A percentile compares a stretch with the other conserved stretches of the same genome.
These are phyloP conservation scores for Sarcophaga subvicina DNA, from an alignment of 2,888 invertebrate genomes.

Conservation along the genomic window DNA sequence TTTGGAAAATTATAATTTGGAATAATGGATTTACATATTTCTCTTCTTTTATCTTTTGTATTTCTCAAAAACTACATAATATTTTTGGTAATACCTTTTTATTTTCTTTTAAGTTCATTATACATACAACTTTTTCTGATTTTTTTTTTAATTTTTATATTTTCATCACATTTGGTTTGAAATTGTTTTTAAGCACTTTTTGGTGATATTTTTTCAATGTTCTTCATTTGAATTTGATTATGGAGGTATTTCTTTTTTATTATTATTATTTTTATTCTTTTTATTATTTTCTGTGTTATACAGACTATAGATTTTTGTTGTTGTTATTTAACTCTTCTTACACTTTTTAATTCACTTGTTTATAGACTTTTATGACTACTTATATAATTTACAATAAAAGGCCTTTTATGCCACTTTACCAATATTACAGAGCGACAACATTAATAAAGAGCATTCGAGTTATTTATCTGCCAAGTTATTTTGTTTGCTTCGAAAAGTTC, in stretches of 20 bases:
- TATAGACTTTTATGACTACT: constrained; percentile 4
- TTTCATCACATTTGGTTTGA: constrained; percentile 6
- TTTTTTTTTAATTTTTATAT: background rate
- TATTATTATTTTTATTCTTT: background rate
- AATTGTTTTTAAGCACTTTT: constrained; percentile 21
- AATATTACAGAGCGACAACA: constrained; percentile 28
- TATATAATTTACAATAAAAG: constrained; percentile 13
- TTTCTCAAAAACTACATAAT: background rate
- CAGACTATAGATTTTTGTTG: background rate
- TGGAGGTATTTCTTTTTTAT: background rate
- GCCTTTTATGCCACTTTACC: constrained; percentile 30
- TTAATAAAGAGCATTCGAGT: constrained; percentile 14
- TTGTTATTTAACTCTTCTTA: background rate
- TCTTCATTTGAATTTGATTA: background rate
- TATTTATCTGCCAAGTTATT: background rate
- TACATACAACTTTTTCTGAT: constrained; percentile 3
- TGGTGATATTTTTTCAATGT: background rate
- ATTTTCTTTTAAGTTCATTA: constrained; percentile 14
- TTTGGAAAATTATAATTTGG: background rate
- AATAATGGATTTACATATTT: background rate
- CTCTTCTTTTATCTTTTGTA: background rate
- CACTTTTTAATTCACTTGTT: constrained; percentile 4
- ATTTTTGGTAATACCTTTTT: background rate
- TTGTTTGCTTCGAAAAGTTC: constrained; percentile 49
- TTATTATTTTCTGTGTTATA: constrained; percentile 16